phyloP scores from a whole-genome alignment of 1,140 invertebrate genomes.

The Zaprionus vittiger region DNA sequence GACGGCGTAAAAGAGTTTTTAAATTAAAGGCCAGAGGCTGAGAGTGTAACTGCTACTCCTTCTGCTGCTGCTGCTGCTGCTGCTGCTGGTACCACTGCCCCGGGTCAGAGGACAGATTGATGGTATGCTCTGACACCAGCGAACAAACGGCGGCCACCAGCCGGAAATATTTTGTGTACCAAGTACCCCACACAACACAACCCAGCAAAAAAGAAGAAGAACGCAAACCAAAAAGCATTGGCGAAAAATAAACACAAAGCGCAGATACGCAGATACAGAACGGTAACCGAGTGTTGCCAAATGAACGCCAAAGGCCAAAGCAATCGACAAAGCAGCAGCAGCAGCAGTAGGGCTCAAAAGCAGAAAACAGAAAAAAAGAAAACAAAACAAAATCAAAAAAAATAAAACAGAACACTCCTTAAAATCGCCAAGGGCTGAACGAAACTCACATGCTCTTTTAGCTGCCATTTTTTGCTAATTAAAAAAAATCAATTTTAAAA shows the following conservation, averaged over 20 bases:
- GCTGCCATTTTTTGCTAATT: background rate
- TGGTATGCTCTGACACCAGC: conserved; percentile 70
- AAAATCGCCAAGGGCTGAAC: background rate
- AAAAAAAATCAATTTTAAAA: background rate
- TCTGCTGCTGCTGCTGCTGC: conserved; percentile 10
- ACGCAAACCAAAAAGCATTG: conserved; percentile 19
- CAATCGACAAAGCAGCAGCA: conserved; percentile 69
- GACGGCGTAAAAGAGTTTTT: conserved; percentile 82
- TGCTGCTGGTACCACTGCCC: conserved; percentile 32
- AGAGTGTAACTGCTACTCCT: conserved; percentile 42
- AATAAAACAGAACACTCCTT: conserved; percentile 35
- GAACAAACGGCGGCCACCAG: conserved; percentile 32
- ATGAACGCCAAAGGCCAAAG: conserved; percentile 80
- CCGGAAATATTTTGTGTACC: conserved; percentile 74
- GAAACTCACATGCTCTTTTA: background rate
- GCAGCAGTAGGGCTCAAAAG: conserved; percentile 30
- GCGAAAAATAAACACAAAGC: conserved; percentile 39
- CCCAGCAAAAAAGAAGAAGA: background rate
- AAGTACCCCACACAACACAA: conserved; percentile 10
- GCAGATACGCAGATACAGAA: conserved; percentile 65
- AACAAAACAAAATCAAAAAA: conserved; percentile 25
- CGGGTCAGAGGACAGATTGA: conserved; percentile 77
- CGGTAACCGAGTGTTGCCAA: conserved; percentile 72
- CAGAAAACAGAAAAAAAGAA: conserved; percentile 3
- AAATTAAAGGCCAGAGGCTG: conserved; percentile 79